Conservation (phyloP, 1,140 invertebrate genomes). For the Lucilia cuprina region DNA sequence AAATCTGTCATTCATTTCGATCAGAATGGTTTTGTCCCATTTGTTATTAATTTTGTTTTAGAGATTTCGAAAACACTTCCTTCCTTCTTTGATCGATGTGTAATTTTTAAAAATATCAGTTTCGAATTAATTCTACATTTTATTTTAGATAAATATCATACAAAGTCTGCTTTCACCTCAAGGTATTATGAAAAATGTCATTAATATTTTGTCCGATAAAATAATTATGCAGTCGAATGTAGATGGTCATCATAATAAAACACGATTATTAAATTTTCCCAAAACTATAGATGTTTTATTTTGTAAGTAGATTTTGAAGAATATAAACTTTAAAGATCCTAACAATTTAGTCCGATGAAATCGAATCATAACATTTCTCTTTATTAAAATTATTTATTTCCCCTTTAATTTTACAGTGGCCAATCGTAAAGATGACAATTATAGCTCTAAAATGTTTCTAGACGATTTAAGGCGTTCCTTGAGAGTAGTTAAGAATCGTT, state of each 20-base stretch:
- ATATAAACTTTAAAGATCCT: neutral
- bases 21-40: too few species aligned
- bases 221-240: neutral
- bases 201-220: neutral
- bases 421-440: neutral
- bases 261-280: neutral
- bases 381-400: too few species aligned
- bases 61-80: too few species aligned
- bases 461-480: neutral
- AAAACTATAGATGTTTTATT: conserved; percentile 2
- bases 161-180: neutral
- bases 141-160: neutral
- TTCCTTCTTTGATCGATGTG: too few species aligned
- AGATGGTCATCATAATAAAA: conserved; percentile 19
- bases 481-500: neutral
- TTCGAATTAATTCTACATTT: too few species aligned
- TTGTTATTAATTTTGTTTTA: too few species aligned
- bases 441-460: neutral
- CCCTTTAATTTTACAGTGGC: neutral
- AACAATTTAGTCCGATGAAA: neutral
- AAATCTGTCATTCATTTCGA: too few species aligned
- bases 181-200: neutral
- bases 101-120: too few species aligned
- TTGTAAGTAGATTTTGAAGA: neutral
- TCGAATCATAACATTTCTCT: too few species aligned